Base-by-base conservation (phyloP, 1,140 invertebrate genomes). In the Leptinotarsa texana region DNA sequence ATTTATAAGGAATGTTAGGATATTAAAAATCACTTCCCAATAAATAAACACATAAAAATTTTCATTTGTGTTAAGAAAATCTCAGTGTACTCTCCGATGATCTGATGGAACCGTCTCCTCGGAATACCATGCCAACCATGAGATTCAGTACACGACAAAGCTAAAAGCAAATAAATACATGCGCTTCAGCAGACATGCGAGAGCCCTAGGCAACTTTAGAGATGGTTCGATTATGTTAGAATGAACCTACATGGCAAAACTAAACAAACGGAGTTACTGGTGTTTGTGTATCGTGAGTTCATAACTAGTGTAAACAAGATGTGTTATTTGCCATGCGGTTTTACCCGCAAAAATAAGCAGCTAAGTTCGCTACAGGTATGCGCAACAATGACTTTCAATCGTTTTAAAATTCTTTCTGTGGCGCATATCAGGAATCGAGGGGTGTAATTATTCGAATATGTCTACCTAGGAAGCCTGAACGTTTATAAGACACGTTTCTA, bases 141-240 rank as follows among this genome's bases (percentile, higher is more conserved):
- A 57, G 61, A 61, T 69, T 63, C 57, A 61, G 63, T 76, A 69
- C 13, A 57, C 51, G 51, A 57, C n/a, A 71, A 63, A 73, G 48
- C 63, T 21, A 57, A 61, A 75, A 63, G 68, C 57, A 49, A n/a
- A 65, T 48, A 49, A 21, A 21, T 47, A 27, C 78, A 77, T 79
- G 78, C 78, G 76, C 73, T 65, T 73, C 27, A 67, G 74, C 69
- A 63, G 72, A 73, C 81, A 82, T 80, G 80, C 81, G 76, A 79
- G 85, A 84, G 83, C 84, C 79, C 77, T 85, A 86, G 85, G 85
- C 83, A 86, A 86, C 86, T 86, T 86, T 79, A 86, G 85, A 86
- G 85, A 86, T 86, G 86, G 85, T 86, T 85, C 83, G 81, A 79
- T 65, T 79, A 83, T 83, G 82, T 83, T 42, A 51, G 79, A 78